Base-by-base conservation (phyloP, 2,797 vertebrate species). In the Premnoplex brunnescens region DNA sequence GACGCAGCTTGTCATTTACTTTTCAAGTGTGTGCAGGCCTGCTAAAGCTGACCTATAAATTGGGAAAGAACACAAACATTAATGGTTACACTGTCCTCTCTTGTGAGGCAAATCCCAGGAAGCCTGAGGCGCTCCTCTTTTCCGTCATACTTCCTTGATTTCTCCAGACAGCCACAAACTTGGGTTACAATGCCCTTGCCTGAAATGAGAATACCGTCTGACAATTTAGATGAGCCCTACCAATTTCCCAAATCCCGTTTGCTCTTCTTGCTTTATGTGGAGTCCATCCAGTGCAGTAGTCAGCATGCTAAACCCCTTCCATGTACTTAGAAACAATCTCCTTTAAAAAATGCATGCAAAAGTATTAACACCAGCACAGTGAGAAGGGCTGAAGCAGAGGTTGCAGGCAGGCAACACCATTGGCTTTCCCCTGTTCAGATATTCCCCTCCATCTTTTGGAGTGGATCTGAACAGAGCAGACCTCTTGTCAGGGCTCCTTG, bases 1-100 rank as follows among this genome's bases (percentile, higher is more conserved):
- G 95, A 94, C 75, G 39, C 64, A 41, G 89, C 92, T 93, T 95
- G 92, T 77, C 39, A 39, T 43, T 91, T 49, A 44, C 36, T 67
- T 41, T 89, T 93, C 93, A 94, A 93, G 89, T 85, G 87, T 0
- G 1, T 93, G 75, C 92, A 97, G 91, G 96, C 52, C 66, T 91
- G 69, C 48, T 85, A 68, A 92, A 85, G 87, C 56, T 96, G 96
- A 96, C 93, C 95, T 94, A 72, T 44, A 71, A 93, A 94, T n/a
- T 1, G 18, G 43, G 87, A 64, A 89, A 92, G 85, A 82, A 63
- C 63, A 0, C 14, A 66, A 83, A 56, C 34, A 23, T 37, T 77
- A 51, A 71, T 44, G 30, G 58, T 86, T 72, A 72, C 20, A 10
- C 27, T 60, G 49, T 88, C 78, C 52, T 91, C 27, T 84, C 39